phyloP scores from a whole-genome alignment of 2,888 invertebrate genomes.

The Polyommatus iphigenia region DNA sequence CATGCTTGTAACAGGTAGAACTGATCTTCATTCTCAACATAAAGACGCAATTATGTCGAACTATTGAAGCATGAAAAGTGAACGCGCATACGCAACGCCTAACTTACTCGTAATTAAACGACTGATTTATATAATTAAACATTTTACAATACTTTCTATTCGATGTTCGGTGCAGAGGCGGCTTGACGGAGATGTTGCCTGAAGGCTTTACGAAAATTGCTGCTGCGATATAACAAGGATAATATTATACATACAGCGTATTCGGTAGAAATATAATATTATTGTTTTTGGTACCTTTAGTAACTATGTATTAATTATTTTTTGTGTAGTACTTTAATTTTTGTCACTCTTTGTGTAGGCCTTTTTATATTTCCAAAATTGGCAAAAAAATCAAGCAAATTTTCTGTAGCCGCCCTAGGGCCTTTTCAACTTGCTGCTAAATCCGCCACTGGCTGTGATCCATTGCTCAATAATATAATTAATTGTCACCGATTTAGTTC shows the following conservation, averaged over 20 bases:
- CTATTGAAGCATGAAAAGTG: conserved; percentile 13
- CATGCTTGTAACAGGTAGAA: neutral
- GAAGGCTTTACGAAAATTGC: neutral
- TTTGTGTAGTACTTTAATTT: no score
- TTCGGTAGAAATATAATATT: no score
- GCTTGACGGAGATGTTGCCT: neutral
- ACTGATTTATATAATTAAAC: conserved; percentile 11
- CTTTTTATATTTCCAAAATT: no score
- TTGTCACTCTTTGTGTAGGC: no score
- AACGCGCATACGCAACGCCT: neutral
- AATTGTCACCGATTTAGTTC: conserved; percentile 18
- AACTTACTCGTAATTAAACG: neutral
- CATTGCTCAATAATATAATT: conserved; percentile 13
- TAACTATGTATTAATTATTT: no score
- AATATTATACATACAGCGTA: no score
- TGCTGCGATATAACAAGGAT: no score
- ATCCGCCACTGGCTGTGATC: neutral
- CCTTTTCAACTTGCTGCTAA: neutral
- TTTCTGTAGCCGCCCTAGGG: neutral
- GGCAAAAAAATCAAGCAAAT: no score
- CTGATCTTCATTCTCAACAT: neutral
- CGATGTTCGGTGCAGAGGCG: neutral
- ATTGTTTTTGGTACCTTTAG: no score
- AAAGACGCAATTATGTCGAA: neutral
- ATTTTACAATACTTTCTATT: conserved; percentile 11